Conservation (phyloP, 1,140 invertebrate genomes). For the Anastrepha ludens region DNA sequence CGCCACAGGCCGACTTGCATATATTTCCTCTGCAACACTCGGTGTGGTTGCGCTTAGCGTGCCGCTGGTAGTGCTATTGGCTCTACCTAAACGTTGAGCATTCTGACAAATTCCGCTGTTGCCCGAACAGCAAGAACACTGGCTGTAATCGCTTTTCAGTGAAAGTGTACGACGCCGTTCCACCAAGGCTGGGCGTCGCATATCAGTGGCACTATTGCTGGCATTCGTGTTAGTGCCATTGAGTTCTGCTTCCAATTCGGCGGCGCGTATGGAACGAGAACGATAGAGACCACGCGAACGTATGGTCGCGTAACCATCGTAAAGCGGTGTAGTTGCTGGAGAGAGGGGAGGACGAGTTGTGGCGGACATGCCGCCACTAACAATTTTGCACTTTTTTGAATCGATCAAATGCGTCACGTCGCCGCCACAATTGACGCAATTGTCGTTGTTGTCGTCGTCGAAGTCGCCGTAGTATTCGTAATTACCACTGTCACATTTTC, state of each 20-base stretch:
- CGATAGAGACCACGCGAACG: constrained; percentile 76
- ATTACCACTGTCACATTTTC: constrained; percentile 53
- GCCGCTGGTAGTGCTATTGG: constrained; percentile 30
- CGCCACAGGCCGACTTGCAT: constrained; percentile 55
- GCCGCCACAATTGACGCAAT: neutral
- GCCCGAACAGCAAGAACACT: constrained; percentile 55
- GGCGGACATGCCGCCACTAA: constrained; percentile 58
- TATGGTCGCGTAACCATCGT: constrained; percentile 89
- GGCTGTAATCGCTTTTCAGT: constrained; percentile 67
- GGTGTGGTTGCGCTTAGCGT: neutral
- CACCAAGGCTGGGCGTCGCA: neutral
- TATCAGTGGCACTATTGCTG: constrained; percentile 3
- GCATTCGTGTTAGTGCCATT: neutral
- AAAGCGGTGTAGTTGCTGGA: constrained; percentile 78
- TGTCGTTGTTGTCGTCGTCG: constrained; percentile 30
- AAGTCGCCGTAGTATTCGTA: constrained; percentile 26
- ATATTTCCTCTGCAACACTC: constrained; percentile 36
- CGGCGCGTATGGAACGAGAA: constrained; percentile 74
- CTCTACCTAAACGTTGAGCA: constrained; percentile 49
- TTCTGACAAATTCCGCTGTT: constrained; percentile 28
- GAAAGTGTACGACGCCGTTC: constrained; percentile 66
- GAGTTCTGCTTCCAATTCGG: constrained; percentile 58
- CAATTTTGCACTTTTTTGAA: neutral
- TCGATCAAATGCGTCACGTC: constrained; percentile 1
- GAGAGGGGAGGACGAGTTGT: constrained; percentile 72